Conservation (phyloP, 2,888 invertebrate species). For the Meliscaeva auricollis region DNA sequence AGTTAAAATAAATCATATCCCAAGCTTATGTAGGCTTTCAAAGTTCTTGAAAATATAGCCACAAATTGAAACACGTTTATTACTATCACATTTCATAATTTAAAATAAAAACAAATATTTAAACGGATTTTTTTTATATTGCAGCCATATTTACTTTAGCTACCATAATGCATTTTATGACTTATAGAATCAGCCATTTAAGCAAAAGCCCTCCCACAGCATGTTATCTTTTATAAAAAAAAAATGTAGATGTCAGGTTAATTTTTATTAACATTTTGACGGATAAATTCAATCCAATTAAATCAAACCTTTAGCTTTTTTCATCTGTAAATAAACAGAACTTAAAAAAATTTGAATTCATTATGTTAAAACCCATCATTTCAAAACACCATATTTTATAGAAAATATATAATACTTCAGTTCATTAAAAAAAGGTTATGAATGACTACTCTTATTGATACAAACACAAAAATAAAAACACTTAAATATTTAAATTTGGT, state of each 20-base stretch:
- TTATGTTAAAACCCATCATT: conserved; percentile 14
- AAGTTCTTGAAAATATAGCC: conserved; percentile 29
- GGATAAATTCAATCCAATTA: neutral
- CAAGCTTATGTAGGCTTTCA: conserved; percentile 40
- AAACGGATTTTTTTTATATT: neutral
- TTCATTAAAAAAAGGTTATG: conserved; percentile 23
- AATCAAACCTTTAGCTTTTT: conserved; percentile 22
- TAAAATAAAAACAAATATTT: conserved; percentile 2
- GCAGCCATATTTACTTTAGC: conserved; percentile 8
- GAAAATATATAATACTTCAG: conserved; percentile 2
- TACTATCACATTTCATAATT: conserved; percentile 56
- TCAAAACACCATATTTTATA: conserved; percentile 19
- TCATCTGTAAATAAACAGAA: conserved; percentile 26
- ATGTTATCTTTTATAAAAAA: conserved; percentile 79
- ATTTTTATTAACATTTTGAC: conserved; percentile 21
- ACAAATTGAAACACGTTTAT: conserved; percentile 39
- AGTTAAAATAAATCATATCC: conserved; percentile 40
- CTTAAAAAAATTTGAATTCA: conserved; percentile 32
- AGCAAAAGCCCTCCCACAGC: conserved; percentile 82
- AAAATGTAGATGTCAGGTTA: conserved; percentile 55
- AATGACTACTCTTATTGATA: conserved; percentile 13
- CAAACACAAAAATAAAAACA: conserved; percentile 19
- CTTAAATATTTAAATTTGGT: conserved; percentile 23
- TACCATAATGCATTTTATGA: conserved; percentile 12
- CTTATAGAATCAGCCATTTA: conserved; percentile 48